phyloP scores from a whole-genome alignment of 2,113 vertebrate species.

The Pedetes capensis region DNA sequence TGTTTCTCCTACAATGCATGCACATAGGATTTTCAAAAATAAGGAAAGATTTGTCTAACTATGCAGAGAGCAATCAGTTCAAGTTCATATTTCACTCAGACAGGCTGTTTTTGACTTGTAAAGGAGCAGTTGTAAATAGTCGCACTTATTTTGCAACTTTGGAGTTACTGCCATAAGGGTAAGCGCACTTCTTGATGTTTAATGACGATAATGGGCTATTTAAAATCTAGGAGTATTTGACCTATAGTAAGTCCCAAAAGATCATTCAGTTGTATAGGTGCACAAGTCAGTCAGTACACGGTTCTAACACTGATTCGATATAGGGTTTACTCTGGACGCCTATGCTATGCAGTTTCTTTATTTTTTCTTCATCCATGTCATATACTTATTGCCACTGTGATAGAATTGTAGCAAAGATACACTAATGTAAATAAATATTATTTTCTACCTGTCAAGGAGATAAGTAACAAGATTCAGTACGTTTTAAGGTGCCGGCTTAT shows the following conservation, averaged over 20 bases:
- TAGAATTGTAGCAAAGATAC: neutral
- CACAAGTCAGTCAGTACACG: neutral
- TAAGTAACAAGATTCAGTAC: neutral
- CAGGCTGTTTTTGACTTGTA: neutral
- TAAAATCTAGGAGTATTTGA: neutral
- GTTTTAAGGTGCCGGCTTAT: neutral
- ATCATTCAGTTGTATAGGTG: neutral
- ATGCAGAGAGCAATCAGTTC: neutral
- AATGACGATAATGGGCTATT: neutral
- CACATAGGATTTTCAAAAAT: neutral
- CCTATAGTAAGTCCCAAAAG: neutral
- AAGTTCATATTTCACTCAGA: neutral
- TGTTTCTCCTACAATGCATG: neutral
- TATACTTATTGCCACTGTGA: neutral
- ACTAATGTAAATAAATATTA: constrained; percentile 23
- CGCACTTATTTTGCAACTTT: neutral
- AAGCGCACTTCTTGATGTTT: neutral
- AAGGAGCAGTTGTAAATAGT: neutral
- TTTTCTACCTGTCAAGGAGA: neutral
- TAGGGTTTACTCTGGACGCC: neutral
- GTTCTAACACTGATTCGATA: neutral
- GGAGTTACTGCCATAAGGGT: neutral
- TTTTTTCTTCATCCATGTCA: neutral
- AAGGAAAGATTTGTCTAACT: neutral
- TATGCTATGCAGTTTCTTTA: neutral